Conservation (phyloP, 2,113 vertebrate genomes). For the Anser cygnoides region DNA sequence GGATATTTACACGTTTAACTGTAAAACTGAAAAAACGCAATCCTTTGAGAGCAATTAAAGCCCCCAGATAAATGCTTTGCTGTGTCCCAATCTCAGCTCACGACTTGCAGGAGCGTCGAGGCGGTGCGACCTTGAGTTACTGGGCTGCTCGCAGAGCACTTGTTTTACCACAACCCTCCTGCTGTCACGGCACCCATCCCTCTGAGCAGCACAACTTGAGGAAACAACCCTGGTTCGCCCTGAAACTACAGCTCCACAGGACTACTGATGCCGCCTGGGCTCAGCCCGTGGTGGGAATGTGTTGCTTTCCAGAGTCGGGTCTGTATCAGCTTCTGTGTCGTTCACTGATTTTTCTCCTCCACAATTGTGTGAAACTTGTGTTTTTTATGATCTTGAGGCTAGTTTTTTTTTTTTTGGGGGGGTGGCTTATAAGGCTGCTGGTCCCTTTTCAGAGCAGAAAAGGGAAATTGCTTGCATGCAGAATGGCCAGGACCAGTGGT, state of each 20-base stretch:
- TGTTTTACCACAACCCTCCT: not conserved
- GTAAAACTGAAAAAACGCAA: not conserved
- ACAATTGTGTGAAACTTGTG: not conserved
- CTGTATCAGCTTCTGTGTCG: not conserved
- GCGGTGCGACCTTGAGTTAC: not conserved
- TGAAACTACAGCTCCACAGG: not conserved
- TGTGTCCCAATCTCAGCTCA: not conserved
- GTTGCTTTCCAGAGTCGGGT: not conserved
- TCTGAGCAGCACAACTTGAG: not conserved
- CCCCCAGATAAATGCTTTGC: constrained; percentile 3
- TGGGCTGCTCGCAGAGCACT: not conserved
- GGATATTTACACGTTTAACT: not conserved
- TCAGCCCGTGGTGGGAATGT: not conserved
- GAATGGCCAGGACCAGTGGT: not conserved
- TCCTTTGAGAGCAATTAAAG: not conserved
- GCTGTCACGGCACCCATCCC: not conserved
- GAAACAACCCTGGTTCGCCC: not conserved
- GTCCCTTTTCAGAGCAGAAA: not conserved
- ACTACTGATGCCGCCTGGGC: not conserved
- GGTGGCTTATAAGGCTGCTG: not conserved
- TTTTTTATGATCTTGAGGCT: not conserved
- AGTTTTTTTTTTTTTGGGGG: not conserved
- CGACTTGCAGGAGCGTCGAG: not conserved
- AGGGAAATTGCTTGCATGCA: not conserved
- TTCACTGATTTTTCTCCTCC: not conserved